Percentiles rank a stretch among this genome's conserved stretches.
phyloP scores from a whole-genome alignment of 2,113 vertebrate genomes.

The Picathartes gymnocephalus region DNA sequence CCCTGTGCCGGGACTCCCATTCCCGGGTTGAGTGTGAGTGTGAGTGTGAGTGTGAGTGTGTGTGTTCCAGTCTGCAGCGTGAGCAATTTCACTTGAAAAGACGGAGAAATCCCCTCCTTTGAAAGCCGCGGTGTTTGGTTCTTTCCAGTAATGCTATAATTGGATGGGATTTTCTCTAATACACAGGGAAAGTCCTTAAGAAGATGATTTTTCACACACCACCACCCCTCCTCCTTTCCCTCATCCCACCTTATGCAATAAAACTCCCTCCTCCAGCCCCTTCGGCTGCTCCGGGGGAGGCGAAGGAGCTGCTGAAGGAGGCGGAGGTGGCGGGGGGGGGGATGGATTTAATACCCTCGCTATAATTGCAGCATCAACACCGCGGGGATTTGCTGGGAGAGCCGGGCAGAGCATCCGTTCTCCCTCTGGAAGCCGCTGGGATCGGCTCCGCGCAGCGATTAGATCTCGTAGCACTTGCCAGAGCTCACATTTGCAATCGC shows the following conservation, averaged over 20 bases:
- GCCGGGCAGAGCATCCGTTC: not conserved
- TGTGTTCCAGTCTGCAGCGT: constrained; percentile 18
- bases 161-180: constrained; percentile 74
- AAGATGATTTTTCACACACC: constrained; percentile 54
- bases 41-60: not conserved
- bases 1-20: not conserved
- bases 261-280: not conserved
- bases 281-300: not conserved
- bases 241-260: not conserved
- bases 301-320: not conserved
- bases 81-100: constrained; percentile 62
- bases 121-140: constrained; percentile 31
- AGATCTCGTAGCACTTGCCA: constrained; percentile 36
- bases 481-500: constrained; percentile 52
- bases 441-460: not conserved
- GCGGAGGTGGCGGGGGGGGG: not conserved
- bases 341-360: not conserved
- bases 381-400: not conserved
- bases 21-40: not conserved
- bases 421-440: not conserved
- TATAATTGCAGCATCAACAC: not conserved
- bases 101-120: constrained; percentile 55
- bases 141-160: constrained; percentile 69
- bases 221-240: not conserved
- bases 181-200: constrained; percentile 70